Conservation (phyloP, 2,113 vertebrate genomes). For the Kryptolebias marmoratus region DNA sequence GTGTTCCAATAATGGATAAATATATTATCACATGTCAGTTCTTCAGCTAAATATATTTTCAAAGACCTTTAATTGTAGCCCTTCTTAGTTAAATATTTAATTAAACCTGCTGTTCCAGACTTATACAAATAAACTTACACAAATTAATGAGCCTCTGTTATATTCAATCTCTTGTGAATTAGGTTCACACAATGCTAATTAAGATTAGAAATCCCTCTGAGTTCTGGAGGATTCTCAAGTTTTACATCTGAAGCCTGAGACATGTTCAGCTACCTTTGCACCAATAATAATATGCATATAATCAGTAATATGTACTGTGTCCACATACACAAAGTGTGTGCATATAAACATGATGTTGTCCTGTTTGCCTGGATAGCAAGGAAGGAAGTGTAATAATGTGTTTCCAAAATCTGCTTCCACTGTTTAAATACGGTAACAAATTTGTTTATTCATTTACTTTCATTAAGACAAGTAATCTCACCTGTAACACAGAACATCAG, state of each 20-base stretch:
- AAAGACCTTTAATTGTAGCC: not conserved
- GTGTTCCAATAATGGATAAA: not conserved
- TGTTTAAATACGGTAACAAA: too few relatives aligned
- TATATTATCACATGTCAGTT: not conserved
- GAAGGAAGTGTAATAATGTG: too few relatives aligned
- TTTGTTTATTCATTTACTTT: too few relatives aligned
- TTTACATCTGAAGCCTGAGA: not conserved
- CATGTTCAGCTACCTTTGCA: not conserved
- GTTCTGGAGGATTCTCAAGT: not conserved
- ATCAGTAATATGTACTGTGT: not conserved
- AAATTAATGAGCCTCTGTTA: not conserved
- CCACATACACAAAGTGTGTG: not conserved
- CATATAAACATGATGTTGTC: not conserved
- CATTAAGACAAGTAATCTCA: too few relatives aligned
- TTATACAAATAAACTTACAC: not conserved
- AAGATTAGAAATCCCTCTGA: not conserved
- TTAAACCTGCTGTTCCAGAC: not conserved
- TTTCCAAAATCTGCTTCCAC: too few relatives aligned
- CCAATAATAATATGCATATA: not conserved
- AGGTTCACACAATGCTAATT: not conserved
- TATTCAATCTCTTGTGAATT: not conserved
- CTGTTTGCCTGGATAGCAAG: too few relatives aligned
- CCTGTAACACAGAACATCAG: too few relatives aligned
- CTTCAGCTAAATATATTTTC: not conserved
- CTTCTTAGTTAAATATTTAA: constrained; percentile 1